Base-by-base conservation (phyloP, 2,797 vertebrate species). In the Silurus lanzhouensis region DNA sequence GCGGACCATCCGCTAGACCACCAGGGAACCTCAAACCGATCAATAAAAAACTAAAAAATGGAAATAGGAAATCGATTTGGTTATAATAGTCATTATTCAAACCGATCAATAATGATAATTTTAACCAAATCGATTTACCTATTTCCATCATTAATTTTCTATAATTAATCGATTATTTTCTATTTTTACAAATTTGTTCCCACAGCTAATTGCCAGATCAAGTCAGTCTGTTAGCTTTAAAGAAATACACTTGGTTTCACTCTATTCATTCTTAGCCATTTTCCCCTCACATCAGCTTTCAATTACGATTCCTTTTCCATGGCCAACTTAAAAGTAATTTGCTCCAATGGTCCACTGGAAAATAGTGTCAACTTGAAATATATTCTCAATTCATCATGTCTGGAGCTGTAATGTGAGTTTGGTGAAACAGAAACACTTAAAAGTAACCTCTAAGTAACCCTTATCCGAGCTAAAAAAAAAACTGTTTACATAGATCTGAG, bases 271-370 rank as follows among this genome's bases (percentile, higher is more conserved):
- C 15, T 31, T 31, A 31, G 58, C 52, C 74, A 31, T 63, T 78
- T 78, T 61, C 25, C 57, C n/a, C 19, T 61, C 17, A 58, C 75
- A 77, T 77, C 76, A 44, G 31, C 19, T 78, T 61, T 44, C 31
- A 61, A 78, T 61, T 46, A 44, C 9, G 12, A 38, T 48, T 63
- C 77, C 38, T 48, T 64, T 60, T 79, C 38, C 14, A 5, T 17
- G 38, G 20, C 74, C 74, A 20, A 52, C 38, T 15, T 64, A 17
- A 80, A 80, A 80, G 13, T 64, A n/a, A 80, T 80, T 80, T 10
- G n/a, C 64, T 61, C n/a, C 78, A 64, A 22, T 64, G 44, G 38
- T 10, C 78, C 31, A 25, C 22, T 64, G 13, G 78, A 80, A 63
- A 61, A 64, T 10, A 64, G 61, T 27, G 78, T 80, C 60, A 64